These are phyloP conservation scores for Melieria picta DNA, from an alignment of 2,888 invertebrate genomes.

Conservation along the genomic window DNA sequence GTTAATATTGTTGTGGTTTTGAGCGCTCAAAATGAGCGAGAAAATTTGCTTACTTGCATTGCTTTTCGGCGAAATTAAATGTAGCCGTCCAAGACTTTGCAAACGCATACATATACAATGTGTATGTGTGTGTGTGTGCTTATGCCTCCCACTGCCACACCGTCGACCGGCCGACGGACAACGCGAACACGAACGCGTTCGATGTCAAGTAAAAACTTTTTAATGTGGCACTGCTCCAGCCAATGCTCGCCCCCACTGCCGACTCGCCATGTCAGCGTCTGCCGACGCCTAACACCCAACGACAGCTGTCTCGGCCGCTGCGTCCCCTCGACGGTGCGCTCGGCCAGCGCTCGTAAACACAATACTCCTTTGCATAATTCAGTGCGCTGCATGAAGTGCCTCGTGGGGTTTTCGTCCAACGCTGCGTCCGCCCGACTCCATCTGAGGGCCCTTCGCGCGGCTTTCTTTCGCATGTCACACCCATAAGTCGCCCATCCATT, in stretches of 20 bases:
- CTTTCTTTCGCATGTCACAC: slow-evolving; percentile 48
- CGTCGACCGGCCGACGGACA: not conserved
- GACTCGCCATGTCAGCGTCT: not conserved
- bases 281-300: not conserved
- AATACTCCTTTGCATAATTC: slow-evolving; percentile 31
- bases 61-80: too few relatives aligned
- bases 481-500: slow-evolving; percentile 47
- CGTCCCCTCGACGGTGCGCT: not conserved
- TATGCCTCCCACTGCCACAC: too few relatives aligned
- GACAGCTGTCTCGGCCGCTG: too few relatives aligned
- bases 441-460: slow-evolving; percentile 20
- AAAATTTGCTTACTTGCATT: too few relatives aligned
- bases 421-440: slow-evolving; percentile 16
- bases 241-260: not conserved
- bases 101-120: too few relatives aligned
- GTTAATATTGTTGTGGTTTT: too few relatives aligned
- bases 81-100: too few relatives aligned
- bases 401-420: slow-evolving; percentile 12
- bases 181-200: slow-evolving; percentile 8
- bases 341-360: slow-evolving; percentile 1
- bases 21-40: too few relatives aligned
- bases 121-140: too few relatives aligned
- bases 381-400: slow-evolving; percentile 25
- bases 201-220: slow-evolving; percentile 28
- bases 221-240: slow-evolving; percentile 13